Base-by-base conservation (phyloP, 1,140 invertebrate genomes). In the Drosophila baimaii region DNA sequence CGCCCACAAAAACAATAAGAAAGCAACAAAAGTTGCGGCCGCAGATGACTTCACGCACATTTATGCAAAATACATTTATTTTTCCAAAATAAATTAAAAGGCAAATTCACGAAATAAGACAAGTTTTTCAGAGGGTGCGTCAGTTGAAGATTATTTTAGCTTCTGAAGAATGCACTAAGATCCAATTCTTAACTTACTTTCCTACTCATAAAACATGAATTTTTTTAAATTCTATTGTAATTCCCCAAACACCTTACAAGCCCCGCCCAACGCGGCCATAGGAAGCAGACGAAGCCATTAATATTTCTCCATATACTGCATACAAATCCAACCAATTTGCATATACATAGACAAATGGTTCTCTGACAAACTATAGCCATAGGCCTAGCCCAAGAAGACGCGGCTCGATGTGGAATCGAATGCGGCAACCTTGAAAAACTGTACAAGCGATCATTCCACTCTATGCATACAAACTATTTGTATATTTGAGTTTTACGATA, bases 371-470 rank as follows among this genome's bases (percentile, higher is more conserved):
- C 51, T 47, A 23, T 27, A 37, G 62, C 35, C 13, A 58, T 64
- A 71, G 33, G 64, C 61, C 61, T 65, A 51, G 71, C 59, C 54
- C 29, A 76, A 79, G 71, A 84, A 70, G 47, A 56, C 39, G 25
- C 29, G 57, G 41, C 39, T 56, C 21, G 35, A 25, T 29, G 37
- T 29, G 37, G 19, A 73, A 58, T 35, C 23, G 55, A 57, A 39
- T 56, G 10, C 54, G 63, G 23, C 70, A 91, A 91, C 89, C 89
- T 91, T 91, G 89, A 91, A 91, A 89, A 47, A 57, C 59, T 88
- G 64, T 73, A 78, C 66, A 90, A 77, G 75, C 88, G 89, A 91
- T 91, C 89, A 91, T 91, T 91, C 84, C 89, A 89, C 89, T 89
- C 89, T 85, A 55, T 90, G 89, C 84, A 91, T 91, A 84, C 83